A percentile compares a stretch with the other conserved stretches of the same genome.
Evolutionary conservation across 2,797 vertebrate genomes (phyloP).

Genomic region (Pantherophis alleghaniensis): DNA sequence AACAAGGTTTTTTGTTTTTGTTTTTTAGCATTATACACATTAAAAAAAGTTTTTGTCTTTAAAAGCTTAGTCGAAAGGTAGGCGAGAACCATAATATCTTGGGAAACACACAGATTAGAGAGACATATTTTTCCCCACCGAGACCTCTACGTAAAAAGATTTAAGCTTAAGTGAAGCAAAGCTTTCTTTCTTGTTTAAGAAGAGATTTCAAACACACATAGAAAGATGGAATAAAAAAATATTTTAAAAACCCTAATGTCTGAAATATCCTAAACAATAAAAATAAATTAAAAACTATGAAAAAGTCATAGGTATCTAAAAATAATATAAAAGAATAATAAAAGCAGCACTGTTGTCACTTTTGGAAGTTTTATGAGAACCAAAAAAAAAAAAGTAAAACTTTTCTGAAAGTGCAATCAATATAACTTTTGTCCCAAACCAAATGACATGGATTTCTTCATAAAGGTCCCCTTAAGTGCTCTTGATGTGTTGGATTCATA

Average conservation of each 20-base stretch:
- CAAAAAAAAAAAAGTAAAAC: neutral
- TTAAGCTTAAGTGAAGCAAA: neutral
- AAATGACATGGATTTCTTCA: neutral
- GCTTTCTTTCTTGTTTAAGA: neutral
- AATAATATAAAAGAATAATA: neutral
- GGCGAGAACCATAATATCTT: neutral
- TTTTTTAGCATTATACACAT: conserved; percentile 32
- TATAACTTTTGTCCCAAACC: neutral
- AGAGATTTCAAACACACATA: neutral
- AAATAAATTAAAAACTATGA: neutral
- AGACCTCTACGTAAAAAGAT: neutral
- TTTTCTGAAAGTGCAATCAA: neutral
- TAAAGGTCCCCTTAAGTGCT: neutral
- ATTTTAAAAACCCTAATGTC: neutral
- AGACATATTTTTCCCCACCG: neutral
- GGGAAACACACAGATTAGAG: neutral
- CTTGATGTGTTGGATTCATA: neutral
- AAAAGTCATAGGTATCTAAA: neutral
- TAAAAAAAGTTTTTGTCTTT: conserved; percentile 13
- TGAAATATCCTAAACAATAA: neutral
- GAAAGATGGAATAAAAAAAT: neutral
- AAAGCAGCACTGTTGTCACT: neutral
- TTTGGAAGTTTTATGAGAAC: neutral
- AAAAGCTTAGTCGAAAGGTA: neutral
- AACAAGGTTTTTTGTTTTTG: neutral